A percentile compares a stretch with the other conserved stretches of the same genome.
Evolutionary conservation across 2,888 invertebrate genomes (phyloP).

Genomic region (Rutpela maculata): DNA sequence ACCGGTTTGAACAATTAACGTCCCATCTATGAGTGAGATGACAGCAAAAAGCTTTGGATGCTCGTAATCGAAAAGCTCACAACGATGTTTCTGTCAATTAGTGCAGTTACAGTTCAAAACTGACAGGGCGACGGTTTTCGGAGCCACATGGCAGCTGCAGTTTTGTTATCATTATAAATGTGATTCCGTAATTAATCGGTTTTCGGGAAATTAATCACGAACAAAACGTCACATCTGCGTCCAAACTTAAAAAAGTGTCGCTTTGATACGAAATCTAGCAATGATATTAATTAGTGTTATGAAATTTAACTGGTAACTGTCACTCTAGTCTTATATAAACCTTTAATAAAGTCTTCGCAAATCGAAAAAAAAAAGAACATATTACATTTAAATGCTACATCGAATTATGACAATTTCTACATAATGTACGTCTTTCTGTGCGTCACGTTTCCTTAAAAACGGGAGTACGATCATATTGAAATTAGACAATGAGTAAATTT

Average conservation of each 20-base stretch:
- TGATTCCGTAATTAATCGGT: conserved; percentile 3
- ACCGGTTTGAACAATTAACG: not conserved
- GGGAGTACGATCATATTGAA: too few relatives aligned
- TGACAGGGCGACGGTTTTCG: not conserved
- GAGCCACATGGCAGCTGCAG: conserved; percentile 6
- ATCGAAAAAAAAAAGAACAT: too few relatives aligned
- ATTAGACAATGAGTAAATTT: too few relatives aligned
- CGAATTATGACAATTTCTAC: too few relatives aligned
- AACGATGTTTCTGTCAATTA: conserved; percentile 4
- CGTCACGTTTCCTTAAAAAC: too few relatives aligned
- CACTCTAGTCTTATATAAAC: too few relatives aligned
- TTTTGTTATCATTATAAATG: conserved; percentile 11
- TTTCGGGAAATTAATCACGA: not conserved
- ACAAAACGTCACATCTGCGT: not conserved
- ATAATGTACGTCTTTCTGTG: too few relatives aligned
- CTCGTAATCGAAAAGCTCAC: not conserved
- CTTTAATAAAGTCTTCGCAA: too few relatives aligned
- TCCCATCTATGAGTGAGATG: not conserved
- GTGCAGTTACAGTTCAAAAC: not conserved
- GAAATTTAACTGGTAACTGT: too few relatives aligned
- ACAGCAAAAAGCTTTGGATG: not conserved
- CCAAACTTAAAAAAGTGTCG: not conserved
- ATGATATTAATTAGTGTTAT: too few relatives aligned
- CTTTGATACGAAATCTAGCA: too few relatives aligned
- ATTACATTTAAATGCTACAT: too few relatives aligned